Evolutionary conservation across 2,797 vertebrate species (phyloP).

Genomic region (Gorsachius magnificus): DNA sequence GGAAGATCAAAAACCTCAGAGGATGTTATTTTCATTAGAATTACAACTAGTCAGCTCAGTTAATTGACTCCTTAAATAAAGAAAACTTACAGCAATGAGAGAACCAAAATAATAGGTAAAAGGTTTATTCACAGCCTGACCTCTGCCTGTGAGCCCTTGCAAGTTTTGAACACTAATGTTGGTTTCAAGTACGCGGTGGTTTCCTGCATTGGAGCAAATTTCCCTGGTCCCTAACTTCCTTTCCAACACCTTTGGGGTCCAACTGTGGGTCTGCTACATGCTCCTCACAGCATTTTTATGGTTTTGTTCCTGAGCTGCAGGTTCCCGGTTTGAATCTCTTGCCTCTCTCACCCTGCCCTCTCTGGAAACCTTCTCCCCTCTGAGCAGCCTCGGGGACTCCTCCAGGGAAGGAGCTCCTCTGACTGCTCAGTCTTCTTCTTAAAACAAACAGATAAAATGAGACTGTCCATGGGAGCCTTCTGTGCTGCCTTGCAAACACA

Average conservation of each 20-base stretch:
- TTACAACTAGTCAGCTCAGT: neutral
- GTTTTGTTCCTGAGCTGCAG: neutral
- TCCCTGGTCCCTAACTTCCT: accelerated
- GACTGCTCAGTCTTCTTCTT: neutral
- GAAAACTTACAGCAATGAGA: neutral
- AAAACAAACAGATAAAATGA: neutral
- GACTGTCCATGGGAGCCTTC: neutral
- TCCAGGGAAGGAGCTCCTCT: neutral
- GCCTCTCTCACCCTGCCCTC: neutral
- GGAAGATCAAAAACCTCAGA: neutral
- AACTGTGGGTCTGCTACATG: neutral
- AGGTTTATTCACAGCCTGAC: neutral
- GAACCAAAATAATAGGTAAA: neutral
- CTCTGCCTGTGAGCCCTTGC: neutral
- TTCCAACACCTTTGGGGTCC: neutral
- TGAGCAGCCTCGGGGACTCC: neutral
- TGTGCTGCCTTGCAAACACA: neutral
- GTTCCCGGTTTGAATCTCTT: neutral
- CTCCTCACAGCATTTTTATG: neutral
- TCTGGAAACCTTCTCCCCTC: neutral
- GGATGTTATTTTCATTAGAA: neutral
- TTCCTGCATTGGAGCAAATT: neutral
- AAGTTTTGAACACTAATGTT: neutral
- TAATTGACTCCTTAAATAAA: neutral
- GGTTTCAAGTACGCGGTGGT: neutral